phyloP scores from a whole-genome alignment of 2,888 invertebrate species.

The Watsonalla binaria region DNA sequence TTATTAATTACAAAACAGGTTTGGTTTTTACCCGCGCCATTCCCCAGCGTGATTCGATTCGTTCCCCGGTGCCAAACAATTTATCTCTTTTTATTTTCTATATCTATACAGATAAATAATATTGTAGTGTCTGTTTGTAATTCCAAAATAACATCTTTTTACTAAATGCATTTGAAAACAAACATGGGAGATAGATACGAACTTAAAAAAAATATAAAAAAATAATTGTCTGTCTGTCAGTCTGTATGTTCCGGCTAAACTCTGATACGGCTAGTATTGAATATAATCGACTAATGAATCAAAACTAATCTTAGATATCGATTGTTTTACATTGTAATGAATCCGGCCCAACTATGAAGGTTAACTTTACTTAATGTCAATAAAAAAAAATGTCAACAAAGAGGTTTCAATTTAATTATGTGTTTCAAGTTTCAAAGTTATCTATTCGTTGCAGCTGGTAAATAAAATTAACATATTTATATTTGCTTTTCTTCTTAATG shows the following conservation, averaged over 20 bases:
- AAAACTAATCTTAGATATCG: not conserved
- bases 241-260: no score
- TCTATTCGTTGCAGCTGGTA: not conserved
- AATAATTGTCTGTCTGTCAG: no score
- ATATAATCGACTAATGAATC: slow-evolving; percentile 8
- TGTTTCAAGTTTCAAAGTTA: not conserved
- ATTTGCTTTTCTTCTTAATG: not conserved
- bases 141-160: no score
- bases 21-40: not conserved
- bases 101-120: no score
- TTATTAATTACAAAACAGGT: slow-evolving; percentile 1
- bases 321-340: not conserved
- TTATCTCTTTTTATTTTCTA: no score
- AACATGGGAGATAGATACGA: no score
- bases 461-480: not conserved
- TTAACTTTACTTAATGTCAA: not conserved
- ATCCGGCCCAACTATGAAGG: not conserved
- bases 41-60: slow-evolving; percentile 9
- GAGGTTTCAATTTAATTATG: not conserved
- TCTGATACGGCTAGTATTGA: no score
- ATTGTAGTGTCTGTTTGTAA: no score
- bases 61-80: slow-evolving; percentile 16
- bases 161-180: no score
- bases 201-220: no score
- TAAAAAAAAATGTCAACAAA: not conserved